Evolutionary conservation across 2,888 invertebrate species (phyloP), one percentile per base, ranked within the genome.

Genomic region (Neoaliturus tenellus): DNA sequence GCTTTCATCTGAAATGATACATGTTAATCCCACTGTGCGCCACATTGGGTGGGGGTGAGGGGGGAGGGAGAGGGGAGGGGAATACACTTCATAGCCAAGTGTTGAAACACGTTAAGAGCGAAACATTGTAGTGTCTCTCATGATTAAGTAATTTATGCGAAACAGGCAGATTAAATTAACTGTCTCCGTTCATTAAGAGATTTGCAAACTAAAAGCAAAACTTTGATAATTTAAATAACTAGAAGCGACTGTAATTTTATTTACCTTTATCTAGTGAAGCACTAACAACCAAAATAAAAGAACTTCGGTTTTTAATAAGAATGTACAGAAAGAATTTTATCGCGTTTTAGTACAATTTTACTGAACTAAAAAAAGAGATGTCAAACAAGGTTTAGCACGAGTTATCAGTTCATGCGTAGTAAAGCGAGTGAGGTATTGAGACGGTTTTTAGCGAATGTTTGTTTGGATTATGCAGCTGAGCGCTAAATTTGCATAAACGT

Each of bases 81-180:
- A 8, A 28, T n/a, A n/a, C 62, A 62, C 62, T 31, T 31, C 62
- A 28, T 28, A 28, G n/a, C n/a, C 8, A 62, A 28, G 62, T 62
- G 51, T 28, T 28, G 62, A 5, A 62, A 31, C 62, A 62, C 8
- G 51, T 23, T 28, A 62, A 62, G 62, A 28, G 62, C 62, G 31
- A 62, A 62, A 62, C 62, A 62, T 31, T 62, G 62, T 62, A 62
- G 62, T 28, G 62, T 62, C 62, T 62, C 62, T 62, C 31, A 17
- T 62, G 62, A 62, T 62, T 62, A 25, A 62, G 62, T 62, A 62
- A 62, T 62, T 62, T 62, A 62, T 62, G 62, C 31, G 31, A 17
- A 62, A 12, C 31, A 31, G 28, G 28, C 62, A 31, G 62, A 62
- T 62, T 62, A 62, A 62, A 62, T 31, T 62, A 31, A 8, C 14